Conservation (phyloP, 2,113 vertebrate species). For the Podarcis raffonei region DNA sequence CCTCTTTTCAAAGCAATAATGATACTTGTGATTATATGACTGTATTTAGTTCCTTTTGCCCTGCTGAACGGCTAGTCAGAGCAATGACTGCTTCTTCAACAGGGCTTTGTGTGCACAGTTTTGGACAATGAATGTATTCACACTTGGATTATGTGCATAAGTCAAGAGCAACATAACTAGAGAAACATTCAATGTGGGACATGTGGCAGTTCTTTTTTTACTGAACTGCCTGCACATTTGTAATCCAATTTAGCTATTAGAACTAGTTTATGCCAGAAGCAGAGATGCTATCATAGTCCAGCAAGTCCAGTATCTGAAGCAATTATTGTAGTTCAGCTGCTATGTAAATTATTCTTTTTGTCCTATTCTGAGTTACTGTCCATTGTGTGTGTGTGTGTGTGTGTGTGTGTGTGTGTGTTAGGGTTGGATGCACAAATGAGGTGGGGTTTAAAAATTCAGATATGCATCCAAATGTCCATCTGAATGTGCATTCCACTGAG, state of each 20-base stretch:
- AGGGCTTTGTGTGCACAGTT: no score
- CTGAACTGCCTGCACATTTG: not conserved
- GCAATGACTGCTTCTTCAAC: no score
- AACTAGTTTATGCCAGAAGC: not conserved
- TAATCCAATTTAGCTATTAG: not conserved
- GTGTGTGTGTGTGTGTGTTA: no score
- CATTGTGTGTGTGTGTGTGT: not conserved
- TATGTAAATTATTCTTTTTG: not conserved
- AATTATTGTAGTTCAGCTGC: not conserved
- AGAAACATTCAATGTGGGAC: not conserved
- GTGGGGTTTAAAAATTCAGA: not conserved
- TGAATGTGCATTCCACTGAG: not conserved
- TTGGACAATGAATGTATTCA: not conserved
- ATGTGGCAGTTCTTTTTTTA: no score
- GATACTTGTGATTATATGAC: not conserved
- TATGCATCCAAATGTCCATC: not conserved
- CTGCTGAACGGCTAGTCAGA: not conserved
- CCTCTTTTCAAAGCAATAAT: not conserved
- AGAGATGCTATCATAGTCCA: no score
- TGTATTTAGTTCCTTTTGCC: not conserved
- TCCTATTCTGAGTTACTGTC: not conserved
- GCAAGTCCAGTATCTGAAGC: not conserved
- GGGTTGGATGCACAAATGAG: not conserved
- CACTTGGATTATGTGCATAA: not conserved
- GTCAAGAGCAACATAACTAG: not conserved